phyloP scores from a whole-genome alignment of 64 coral and sea anemone species.

The Montipora sp. region DNA sequence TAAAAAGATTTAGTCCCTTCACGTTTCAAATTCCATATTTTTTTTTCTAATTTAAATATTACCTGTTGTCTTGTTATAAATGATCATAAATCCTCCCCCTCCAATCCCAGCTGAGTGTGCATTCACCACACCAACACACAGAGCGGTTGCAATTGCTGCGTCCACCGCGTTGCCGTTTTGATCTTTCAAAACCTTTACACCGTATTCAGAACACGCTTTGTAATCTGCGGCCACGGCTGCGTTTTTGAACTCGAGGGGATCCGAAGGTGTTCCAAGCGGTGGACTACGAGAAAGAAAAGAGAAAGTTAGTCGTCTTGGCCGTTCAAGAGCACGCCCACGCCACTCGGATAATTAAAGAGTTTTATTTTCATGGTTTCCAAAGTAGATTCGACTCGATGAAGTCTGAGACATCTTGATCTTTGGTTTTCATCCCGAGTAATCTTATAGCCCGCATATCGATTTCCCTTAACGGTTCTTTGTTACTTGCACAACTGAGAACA shows the following conservation, averaged over 20 bases:
- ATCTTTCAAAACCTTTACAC: conserved; percentile 38
- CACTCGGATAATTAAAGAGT: too few relatives aligned
- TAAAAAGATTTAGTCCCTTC: not conserved
- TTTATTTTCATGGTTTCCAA: too few relatives aligned
- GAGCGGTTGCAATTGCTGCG: conserved; percentile 67
- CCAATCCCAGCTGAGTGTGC: conserved; percentile 72
- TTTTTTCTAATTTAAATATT: not conserved
- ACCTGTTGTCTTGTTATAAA: conserved; percentile 72
- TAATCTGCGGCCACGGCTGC: conserved; percentile 75
- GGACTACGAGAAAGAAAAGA: not conserved
- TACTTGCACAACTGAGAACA: too few relatives aligned
- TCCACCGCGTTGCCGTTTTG: conserved; percentile 65
- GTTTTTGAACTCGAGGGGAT: conserved; percentile 32
- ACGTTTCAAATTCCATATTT: too few relatives aligned
- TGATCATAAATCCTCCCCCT: conserved; percentile 81
- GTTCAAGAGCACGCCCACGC: too few relatives aligned
- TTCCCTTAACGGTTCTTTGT: too few relatives aligned
- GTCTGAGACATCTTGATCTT: too few relatives aligned
- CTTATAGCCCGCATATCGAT: too few relatives aligned
- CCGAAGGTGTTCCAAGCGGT: not conserved
- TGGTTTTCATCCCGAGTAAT: too few relatives aligned
- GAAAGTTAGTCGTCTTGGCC: not conserved
- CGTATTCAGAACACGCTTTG: conserved; percentile 63
- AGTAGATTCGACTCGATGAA: too few relatives aligned
- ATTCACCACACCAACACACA: conserved; percentile 75